A percentile compares a stretch with the other conserved stretches of the same genome.
phyloP scores from a whole-genome alignment of 2,888 invertebrate genomes.

The Smittia sp. region DNA sequence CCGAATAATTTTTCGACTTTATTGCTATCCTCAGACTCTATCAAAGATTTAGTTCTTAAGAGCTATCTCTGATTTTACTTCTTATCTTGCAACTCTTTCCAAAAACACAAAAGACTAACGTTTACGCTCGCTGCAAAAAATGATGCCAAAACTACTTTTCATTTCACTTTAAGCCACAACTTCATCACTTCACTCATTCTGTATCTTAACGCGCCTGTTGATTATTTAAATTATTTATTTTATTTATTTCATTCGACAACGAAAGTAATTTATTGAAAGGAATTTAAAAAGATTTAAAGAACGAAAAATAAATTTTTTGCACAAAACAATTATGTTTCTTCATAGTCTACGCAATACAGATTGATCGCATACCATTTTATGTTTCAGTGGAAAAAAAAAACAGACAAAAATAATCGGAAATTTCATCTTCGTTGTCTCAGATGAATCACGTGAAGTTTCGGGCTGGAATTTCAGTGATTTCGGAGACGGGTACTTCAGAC shows the following conservation, averaged over 20 bases:
- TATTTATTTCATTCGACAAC: constrained; percentile 4
- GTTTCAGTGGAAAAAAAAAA: too few species aligned
- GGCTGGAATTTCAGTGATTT: too few species aligned
- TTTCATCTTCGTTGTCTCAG: too few species aligned
- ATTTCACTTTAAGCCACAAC: neutral
- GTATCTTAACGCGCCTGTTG: neutral
- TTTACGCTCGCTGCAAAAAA: constrained; percentile 16
- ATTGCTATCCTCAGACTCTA: neutral
- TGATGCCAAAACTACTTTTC: constrained; percentile 39
- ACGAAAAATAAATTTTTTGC: constrained; percentile 6
- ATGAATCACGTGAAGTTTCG: too few species aligned
- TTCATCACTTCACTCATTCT: neutral
- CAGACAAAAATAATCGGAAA: too few species aligned
- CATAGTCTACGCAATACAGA: too few species aligned
- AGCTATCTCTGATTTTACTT: neutral
- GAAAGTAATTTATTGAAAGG: constrained; percentile 17
- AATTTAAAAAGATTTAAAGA: neutral
- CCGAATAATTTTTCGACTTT: constrained; percentile 31
- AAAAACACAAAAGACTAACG: neutral
- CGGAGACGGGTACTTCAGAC: too few species aligned
- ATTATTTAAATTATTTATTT: constrained; percentile 9
- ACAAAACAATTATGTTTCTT: neutral
- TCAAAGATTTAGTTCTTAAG: constrained; percentile 6
- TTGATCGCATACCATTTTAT: too few species aligned
- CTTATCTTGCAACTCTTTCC: neutral